Evolutionary conservation across 2,888 invertebrate genomes (phyloP).

Genomic region (Lumbricus terrestris): DNA sequence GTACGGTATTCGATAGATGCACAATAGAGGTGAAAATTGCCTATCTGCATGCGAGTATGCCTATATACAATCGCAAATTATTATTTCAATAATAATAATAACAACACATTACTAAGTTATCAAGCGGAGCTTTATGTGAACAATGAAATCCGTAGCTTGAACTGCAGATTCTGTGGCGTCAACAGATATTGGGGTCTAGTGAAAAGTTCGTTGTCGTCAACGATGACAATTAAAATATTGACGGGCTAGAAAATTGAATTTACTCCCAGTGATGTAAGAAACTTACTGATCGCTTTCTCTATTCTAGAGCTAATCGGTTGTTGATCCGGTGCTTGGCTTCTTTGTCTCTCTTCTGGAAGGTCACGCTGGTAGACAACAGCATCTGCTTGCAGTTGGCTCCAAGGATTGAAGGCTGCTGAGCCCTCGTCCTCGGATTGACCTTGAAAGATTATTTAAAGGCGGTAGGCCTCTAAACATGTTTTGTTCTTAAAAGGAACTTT

Average conservation of each 20-base stretch:
- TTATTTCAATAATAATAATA: too few relatives aligned
- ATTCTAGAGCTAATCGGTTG: not conserved
- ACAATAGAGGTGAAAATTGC: too few relatives aligned
- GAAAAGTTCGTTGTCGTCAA: not conserved
- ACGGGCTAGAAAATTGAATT: not conserved
- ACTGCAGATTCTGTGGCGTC: not conserved
- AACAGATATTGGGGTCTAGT: too few relatives aligned
- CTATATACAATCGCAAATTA: too few relatives aligned
- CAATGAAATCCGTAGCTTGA: not conserved
- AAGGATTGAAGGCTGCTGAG: not conserved
- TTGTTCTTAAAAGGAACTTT: too few relatives aligned
- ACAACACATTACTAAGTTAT: not conserved
- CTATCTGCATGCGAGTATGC: not conserved
- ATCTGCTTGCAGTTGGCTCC: not conserved
- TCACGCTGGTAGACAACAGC: not conserved
- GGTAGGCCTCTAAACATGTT: not conserved
- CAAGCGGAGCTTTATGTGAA: not conserved
- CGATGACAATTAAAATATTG: not conserved
- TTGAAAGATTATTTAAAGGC: not conserved
- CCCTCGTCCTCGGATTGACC: not conserved
- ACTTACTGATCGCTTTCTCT: not conserved
- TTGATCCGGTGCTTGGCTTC: not conserved
- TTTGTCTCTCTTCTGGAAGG: not conserved
- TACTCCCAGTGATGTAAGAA: not conserved
- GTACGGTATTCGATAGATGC: not conserved